Evolutionary conservation across 2,888 invertebrate species (phyloP), one percentile per base, ranked within the genome.

Genomic region (Pocota personata): DNA sequence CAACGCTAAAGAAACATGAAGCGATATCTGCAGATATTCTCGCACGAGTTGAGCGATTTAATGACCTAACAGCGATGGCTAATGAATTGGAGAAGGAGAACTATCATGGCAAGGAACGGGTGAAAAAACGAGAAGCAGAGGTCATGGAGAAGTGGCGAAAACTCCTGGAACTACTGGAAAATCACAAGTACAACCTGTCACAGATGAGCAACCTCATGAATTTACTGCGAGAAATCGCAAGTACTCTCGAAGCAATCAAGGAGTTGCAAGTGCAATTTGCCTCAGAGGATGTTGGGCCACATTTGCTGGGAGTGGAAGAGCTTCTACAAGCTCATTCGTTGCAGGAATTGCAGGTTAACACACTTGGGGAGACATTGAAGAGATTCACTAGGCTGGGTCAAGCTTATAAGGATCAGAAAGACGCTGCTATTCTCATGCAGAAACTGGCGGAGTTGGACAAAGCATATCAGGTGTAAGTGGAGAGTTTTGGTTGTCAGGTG

Each of bases 1-100:
- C 99, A 1, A 98, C 98, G 0, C 95, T 99, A 46, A 99, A 99
- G 93, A 99, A 99, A 91, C 99, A 99, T 91, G 99, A 99, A 92
- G 99, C 99, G 14, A 98, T 99, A 87, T 97, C 97, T 83, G 98
- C 99, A 0, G 99, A 99, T 91, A 99, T 99, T 73, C 93, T 98
- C 69, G 98, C 99, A 12, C 94, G 96, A 75, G 97, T 98, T 90
- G 98, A 99, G 91, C 95, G 99, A 8, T 98, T 99, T 91, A 96
- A 97, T 89, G 97, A 98, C 92, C 94, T 99, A 55, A 97, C 97
- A 0, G 96, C 96, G 69, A 98, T 99, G 97, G 97, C 98, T 1
- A 95, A 96, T 62, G 98, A 99, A 91, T 93, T 99, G 69, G 96
- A 97, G 27, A 94, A 95, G 37, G 99, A 99, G 93, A 96, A 97